These are phyloP conservation scores for Dinoponera quadriceps DNA, from an alignment of 1,140 invertebrate genomes.

Conservation along the genomic window DNA sequence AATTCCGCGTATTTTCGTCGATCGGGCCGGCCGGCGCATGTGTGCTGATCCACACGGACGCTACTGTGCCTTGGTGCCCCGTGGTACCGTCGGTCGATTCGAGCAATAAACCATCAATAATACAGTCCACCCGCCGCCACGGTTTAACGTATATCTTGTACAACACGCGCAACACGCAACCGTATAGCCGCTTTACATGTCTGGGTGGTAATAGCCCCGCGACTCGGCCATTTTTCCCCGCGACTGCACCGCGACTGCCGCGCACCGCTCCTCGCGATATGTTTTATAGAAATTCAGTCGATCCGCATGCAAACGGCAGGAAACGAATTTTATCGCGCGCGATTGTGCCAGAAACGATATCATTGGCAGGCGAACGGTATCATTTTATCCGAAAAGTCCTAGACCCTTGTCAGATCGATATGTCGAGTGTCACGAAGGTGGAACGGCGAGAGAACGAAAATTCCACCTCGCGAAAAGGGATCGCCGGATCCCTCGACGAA, in stretches of 20 bases:
- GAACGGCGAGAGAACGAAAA: background rate
- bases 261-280: background rate
- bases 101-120: conserved; percentile 71
- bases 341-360: conserved; percentile 27
- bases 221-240: conserved; percentile 3
- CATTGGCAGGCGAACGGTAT: conserved; percentile 8
- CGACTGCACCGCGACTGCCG: background rate
- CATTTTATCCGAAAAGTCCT: conserved; percentile 10
- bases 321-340: conserved; percentile 8
- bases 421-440: background rate
- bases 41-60: conserved; percentile 31
- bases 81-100: conserved; percentile 59
- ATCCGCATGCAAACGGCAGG: background rate
- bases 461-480: background rate
- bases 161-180: conserved; percentile 29
- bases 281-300: conserved; percentile 22
- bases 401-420: conserved; percentile 34
- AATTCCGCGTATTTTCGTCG: conserved; percentile 47
- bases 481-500: background rate
- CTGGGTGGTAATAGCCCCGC: conserved; percentile 1
- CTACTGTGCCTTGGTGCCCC: conserved; percentile 21
- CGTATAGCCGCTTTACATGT: conserved; percentile 51
- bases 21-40: background rate
- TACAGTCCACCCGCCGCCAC: conserved; percentile 52
- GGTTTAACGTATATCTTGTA: conserved; percentile 36